Evolutionary conservation across 1,140 invertebrate species (phyloP).

Genomic region (Uloborus diversus): DNA sequence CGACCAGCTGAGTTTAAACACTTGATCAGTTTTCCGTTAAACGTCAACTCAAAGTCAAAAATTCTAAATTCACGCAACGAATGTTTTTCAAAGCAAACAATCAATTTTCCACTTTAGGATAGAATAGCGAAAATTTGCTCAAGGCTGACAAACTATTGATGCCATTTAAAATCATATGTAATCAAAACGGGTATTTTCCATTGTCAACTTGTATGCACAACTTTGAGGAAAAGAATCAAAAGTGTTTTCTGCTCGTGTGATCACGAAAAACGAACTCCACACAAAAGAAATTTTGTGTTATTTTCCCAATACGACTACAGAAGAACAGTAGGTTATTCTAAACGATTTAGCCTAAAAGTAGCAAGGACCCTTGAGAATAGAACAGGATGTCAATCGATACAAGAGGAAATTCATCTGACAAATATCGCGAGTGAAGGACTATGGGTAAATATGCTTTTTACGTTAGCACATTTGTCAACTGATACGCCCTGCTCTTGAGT

Average conservation of each 20-base stretch:
- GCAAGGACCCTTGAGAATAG: not conserved
- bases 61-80: no score
- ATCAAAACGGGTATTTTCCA: no score
- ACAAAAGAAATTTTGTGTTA: not conserved
- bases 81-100: no score
- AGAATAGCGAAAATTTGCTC: no score
- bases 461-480: conserved; percentile 8
- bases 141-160: no score
- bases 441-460: conserved; percentile 29
- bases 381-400: conserved; percentile 1
- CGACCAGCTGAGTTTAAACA: no score
- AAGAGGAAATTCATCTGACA: conserved; percentile 20
- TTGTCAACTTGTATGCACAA: not conserved
- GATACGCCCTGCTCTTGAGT: not conserved
- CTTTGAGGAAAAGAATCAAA: not conserved
- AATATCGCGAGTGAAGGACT: conserved; percentile 32
- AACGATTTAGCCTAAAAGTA: conserved; percentile 3
- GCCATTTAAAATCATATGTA: no score
- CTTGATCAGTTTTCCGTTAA: no score
- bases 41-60: no score
- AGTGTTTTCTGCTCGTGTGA: conserved; percentile 42
- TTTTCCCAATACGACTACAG: not conserved
- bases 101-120: no score
- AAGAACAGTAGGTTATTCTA: conserved; percentile 5
- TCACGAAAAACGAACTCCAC: not conserved